Conservation (phyloP, 2,113 vertebrate genomes). For the Propithecus coquereli region DNA sequence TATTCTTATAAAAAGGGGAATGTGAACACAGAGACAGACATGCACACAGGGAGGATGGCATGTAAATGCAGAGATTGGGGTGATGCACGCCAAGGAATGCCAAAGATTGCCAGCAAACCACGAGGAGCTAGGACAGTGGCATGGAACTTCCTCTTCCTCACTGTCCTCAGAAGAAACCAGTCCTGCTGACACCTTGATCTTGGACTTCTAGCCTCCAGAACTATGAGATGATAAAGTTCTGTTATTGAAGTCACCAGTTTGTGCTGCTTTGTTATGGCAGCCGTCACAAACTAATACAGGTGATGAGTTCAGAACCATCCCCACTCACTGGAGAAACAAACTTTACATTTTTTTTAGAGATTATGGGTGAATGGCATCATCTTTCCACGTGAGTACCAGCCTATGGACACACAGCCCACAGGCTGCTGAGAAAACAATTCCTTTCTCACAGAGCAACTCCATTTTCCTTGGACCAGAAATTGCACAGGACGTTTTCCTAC, state of each 20-base stretch:
- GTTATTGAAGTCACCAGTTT: background rate
- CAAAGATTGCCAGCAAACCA: background rate
- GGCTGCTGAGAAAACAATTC: background rate
- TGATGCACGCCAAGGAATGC: background rate
- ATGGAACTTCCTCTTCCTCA: background rate
- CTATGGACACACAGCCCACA: background rate
- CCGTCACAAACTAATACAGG: background rate
- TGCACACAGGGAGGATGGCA: rapidly evolving
- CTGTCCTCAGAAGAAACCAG: background rate
- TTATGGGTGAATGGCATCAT: background rate
- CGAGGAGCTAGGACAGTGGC: background rate
- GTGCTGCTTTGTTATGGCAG: background rate
- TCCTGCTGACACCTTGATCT: background rate
- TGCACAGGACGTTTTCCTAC: background rate
- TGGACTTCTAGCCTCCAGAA: background rate
- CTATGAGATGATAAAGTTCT: background rate
- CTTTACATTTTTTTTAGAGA: background rate
- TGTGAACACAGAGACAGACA: background rate
- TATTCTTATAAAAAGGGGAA: background rate
- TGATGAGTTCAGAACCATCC: background rate
- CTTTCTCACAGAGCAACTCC: background rate
- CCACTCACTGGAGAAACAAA: background rate
- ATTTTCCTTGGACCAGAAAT: background rate
- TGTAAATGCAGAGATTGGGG: background rate
- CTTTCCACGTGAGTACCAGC: background rate